Evolutionary conservation across 2,113 vertebrate genomes (phyloP).

Genomic region (Myotis brandtii): DNA sequence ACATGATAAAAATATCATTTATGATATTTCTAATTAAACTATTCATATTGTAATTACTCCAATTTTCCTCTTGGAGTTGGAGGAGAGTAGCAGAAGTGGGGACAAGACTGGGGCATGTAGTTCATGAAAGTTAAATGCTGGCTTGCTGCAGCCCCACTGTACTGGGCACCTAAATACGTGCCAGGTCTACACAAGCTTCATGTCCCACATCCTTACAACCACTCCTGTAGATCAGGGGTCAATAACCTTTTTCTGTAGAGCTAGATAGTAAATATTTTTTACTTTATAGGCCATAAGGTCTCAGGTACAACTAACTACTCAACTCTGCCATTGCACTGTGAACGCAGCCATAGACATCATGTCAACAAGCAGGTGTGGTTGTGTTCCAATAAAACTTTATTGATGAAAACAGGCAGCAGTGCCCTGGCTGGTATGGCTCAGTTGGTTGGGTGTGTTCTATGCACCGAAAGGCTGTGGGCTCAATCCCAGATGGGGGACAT

Average conservation of each 20-base stretch:
- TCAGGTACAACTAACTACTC: background rate
- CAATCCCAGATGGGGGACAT: no score
- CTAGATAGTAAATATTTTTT: background rate
- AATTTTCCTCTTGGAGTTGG: background rate
- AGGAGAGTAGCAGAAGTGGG: no score
- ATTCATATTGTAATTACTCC: slow-evolving; percentile 5
- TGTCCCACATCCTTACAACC: background rate
- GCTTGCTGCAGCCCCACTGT: background rate
- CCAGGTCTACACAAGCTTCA: background rate
- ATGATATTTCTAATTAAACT: slow-evolving; percentile 33
- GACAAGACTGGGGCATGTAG: background rate
- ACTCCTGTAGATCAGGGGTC: background rate
- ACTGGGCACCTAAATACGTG: background rate
- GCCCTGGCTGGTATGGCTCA: no score
- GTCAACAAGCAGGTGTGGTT: background rate
- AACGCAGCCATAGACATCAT: background rate
- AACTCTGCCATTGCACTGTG: background rate
- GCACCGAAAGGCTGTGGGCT: no score
- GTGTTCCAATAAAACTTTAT: slow-evolving; percentile 14
- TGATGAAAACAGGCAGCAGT: background rate
- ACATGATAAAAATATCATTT: slow-evolving; percentile 25
- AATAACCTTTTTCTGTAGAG: background rate
- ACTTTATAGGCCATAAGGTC: background rate
- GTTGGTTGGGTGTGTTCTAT: no score
- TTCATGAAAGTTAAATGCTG: background rate